Conservation (phyloP, 2,888 invertebrate genomes). For the Perizoma flavofasciatum region DNA sequence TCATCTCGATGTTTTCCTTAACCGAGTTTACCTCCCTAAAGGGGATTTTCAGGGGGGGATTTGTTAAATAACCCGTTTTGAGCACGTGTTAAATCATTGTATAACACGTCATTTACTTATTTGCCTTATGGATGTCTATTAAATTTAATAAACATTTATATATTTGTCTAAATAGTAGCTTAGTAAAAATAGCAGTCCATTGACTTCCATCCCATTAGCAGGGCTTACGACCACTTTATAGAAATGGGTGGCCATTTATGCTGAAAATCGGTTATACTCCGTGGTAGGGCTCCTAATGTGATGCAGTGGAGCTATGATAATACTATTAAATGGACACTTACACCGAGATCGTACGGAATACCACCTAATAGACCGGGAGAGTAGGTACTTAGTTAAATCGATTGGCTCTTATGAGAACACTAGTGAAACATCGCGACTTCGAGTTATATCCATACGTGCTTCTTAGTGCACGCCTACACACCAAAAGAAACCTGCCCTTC, state of each 20-base stretch:
- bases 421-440: no score
- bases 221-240: constrained; percentile 16
- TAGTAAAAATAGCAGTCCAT: constrained; percentile 17
- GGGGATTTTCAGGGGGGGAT: no score
- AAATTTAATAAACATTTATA: not conserved
- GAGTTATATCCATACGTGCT: no score
- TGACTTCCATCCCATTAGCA: constrained; percentile 21
- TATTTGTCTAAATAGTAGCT: not conserved
- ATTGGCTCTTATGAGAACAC: constrained; percentile 16
- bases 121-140: no score
- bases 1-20: no score
- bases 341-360: constrained; percentile 23
- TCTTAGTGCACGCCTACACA: no score
- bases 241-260: constrained; percentile 23
- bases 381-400: constrained; percentile 21
- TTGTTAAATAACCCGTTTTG: no score
- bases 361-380: constrained; percentile 25
- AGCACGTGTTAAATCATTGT: no score
- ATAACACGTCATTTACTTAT: no score
- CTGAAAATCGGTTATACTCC: constrained; percentile 12
- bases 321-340: constrained; percentile 51
- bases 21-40: no score
- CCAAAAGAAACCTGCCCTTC: no score
- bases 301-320: constrained; percentile 41
- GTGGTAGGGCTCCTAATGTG: constrained; percentile 17